Base-by-base conservation (phyloP, 2,888 invertebrate genomes). In the Cephus runcator region DNA sequence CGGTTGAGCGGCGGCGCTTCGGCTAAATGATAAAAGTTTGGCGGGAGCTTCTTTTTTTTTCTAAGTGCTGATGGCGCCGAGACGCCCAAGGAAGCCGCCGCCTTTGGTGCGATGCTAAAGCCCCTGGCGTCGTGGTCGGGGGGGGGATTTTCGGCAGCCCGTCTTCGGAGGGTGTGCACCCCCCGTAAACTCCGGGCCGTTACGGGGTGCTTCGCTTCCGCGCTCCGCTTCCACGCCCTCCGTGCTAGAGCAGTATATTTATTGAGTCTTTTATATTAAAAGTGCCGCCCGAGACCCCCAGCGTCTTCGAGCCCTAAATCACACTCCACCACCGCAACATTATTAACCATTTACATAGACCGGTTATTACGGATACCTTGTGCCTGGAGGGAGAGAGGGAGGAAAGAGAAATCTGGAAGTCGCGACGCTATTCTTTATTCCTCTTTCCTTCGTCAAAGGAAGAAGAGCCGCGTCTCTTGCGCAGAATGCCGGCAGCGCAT, bases 191-290 rank as follows among this genome's bases (percentile, higher is more conserved):
- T 56, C 56, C 23, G 23, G 9, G 56, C 56, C 23, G 56, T 56
- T 56, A 56, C 23, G 23, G 56, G 23, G 9, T 15, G 56, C 56
- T 23, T 23, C 9, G 23, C 56, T 56, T 40, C 40, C 40, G 12
- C 40, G 4, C 40, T 15, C 4, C 0, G 15, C 40, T 15, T 6
- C 40, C 56, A 15, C 15, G 15, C 4, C 56, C 23, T 12, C 23
- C 56, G 56, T 9, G 56, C 56, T 9, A 56, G 56, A 56, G 56
- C 56, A 79, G 81, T 83, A 84, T 85, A 87, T 87, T 87, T 87
- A 88, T 87, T 80, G 83, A 85, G 85, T 83, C 85, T 83, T 85
- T 85, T 83, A 85, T 86, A 86, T 88, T 86, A 85, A 86, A 86
- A 85, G 83, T 80, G 80, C 75, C 77, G 79, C 80, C 78, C 80